Conservation (phyloP, 2,113 vertebrate genomes). For the Anhinga anhinga region DNA sequence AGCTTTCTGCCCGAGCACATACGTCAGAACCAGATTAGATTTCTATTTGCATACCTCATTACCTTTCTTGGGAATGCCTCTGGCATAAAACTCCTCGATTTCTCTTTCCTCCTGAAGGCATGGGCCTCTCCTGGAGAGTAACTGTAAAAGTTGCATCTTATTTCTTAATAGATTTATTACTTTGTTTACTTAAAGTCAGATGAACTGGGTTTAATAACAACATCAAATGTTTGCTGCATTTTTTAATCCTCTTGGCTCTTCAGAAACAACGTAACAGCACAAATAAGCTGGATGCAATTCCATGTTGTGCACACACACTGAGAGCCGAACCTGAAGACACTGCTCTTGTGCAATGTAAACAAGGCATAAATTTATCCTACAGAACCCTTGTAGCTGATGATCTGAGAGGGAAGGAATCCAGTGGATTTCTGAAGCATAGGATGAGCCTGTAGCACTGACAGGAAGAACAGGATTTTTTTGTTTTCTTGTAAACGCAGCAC, state of each 20-base stretch:
- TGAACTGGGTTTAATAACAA: background rate
- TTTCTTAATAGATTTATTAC: conserved; percentile 25
- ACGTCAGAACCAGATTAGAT: conserved; percentile 57
- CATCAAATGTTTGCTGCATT: background rate
- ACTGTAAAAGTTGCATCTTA: background rate
- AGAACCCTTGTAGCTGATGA: background rate
- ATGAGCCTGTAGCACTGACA: conserved; percentile 1
- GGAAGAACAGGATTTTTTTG: conserved; percentile 17
- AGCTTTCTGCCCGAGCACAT: conserved; percentile 3
- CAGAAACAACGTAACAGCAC: background rate
- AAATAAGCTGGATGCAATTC: conserved; percentile 14
- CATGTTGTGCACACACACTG: background rate
- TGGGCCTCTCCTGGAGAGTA: background rate
- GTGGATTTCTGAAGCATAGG: background rate
- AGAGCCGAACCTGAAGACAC: background rate
- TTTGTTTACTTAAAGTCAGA: conserved; percentile 38
- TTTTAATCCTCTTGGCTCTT: conserved; percentile 45
- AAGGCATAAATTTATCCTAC: conserved; percentile 1
- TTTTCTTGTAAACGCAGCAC: background rate
- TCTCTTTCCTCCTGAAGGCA: background rate
- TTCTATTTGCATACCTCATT: conserved; percentile 52
- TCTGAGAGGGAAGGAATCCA: conserved; percentile 41
- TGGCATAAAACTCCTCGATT: background rate
- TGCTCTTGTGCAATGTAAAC: background rate
- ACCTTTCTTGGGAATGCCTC: conserved; percentile 34